These are phyloP conservation scores for Urocynchramus pylzowi DNA, from an alignment of 2,113 vertebrate genomes.

Conservation along the genomic window DNA sequence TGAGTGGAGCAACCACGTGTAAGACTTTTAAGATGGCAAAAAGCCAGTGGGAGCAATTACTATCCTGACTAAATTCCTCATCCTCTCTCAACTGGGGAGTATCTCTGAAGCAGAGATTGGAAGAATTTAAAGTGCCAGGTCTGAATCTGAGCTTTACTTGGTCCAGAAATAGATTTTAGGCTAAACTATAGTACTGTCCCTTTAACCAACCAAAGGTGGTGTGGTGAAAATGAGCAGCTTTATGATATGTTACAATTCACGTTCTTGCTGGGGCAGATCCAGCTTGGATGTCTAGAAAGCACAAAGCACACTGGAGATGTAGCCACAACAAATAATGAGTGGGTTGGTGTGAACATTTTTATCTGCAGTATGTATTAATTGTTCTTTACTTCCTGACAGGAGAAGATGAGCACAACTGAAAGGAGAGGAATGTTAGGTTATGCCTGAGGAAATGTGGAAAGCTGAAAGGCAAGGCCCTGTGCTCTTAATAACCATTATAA, in stretches of 20 bases:
- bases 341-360: slow-evolving; percentile 27
- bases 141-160: neutral
- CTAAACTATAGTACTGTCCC: neutral
- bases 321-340: slow-evolving; percentile 34
- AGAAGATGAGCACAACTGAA: neutral
- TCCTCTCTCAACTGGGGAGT: neutral
- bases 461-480: slow-evolving; percentile 2
- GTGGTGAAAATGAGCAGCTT: neutral
- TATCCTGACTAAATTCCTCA: neutral
- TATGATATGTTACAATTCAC: neutral
- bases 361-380: slow-evolving; percentile 18
- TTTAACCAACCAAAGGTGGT: neutral
- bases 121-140: neutral
- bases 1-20: neutral
- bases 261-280: neutral
- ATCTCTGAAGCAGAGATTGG: neutral
- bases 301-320: neutral
- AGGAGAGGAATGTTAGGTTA: neutral
- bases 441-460: slow-evolving; percentile 17
- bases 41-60: neutral
- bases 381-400: slow-evolving; percentile 21
- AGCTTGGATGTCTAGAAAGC: neutral
- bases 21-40: neutral
- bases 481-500: slow-evolving; percentile 33
- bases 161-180: neutral